Base-by-base conservation (phyloP, 1,140 invertebrate genomes). In the Chionoecetes opilio region DNA sequence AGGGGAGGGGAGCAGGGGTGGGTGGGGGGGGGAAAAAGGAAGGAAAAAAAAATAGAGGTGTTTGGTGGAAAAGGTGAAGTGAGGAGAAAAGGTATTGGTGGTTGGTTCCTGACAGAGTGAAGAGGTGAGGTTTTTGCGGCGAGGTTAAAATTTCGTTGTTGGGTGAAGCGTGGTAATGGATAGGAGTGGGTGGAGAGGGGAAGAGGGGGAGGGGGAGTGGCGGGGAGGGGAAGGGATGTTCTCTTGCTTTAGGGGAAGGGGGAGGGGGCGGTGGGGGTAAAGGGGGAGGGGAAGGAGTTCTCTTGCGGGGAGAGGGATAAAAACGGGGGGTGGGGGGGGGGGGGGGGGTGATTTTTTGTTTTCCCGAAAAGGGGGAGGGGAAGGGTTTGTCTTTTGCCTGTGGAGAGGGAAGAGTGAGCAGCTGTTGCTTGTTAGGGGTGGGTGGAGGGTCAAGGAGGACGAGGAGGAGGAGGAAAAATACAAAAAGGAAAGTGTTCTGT, bases 121-220 rank as follows among this genome's bases (percentile, higher is more conserved):
- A 75, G 9, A 75, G 63, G n/a, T 26, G 63, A 75, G 26, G n/a
- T 75, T 26, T 26, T 26, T 75, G 63, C n/a, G 21, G 26, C 5
- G n/a, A 75, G 53, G 63, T 26, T 75, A 26, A n/a, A 75, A n/a
- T 75, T 75, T n/a, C 26, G 11, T 75, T n/a, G 63, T 75, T 75
- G n/a, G n/a, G 63, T 21, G 63, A n/a, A 75, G n/a, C 46, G 63
- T 75, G 63, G 63, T 75, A 75, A 75, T n/a, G 63, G n/a, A 75
- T n/a, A n/a, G 26, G 11, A 75, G 63, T 75, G 53, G 2, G 5
- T 63, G 21, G 21, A 21, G 26, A 21, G 26, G 53, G 26, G 53
- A 75, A 21, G 21, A 3, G 21, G 53, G 21, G 53, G 21, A 21
- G 26, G 53, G 53, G 26, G 5, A 8, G 41, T 46, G 41, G 41